Evolutionary conservation across 92 coral and sea anemone species (phyloP).

Genomic region (Montipora capitata): DNA sequence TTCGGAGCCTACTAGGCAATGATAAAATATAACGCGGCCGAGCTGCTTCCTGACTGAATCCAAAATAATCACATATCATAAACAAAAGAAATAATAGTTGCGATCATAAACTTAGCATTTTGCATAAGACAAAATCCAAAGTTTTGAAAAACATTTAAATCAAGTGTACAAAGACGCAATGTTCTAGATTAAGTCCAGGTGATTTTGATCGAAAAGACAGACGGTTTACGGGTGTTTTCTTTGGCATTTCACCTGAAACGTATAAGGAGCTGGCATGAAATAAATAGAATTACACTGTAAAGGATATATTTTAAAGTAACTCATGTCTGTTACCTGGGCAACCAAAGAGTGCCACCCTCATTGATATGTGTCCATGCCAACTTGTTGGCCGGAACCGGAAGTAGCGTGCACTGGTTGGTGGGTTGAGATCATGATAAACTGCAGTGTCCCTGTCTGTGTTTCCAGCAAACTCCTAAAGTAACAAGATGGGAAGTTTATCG

Average conservation of each 20-base stretch:
- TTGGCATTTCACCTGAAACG: neutral
- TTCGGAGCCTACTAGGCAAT: neutral
- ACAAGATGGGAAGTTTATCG: neutral
- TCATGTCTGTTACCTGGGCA: neutral
- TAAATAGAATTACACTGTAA: neutral
- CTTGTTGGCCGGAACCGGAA: neutral
- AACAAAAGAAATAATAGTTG: neutral
- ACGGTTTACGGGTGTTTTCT: neutral
- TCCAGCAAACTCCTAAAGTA: conserved; percentile 8
- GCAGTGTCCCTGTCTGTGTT: conserved; percentile 4
- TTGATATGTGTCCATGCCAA: conserved; percentile 4
- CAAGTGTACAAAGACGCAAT: neutral
- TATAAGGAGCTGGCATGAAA: neutral
- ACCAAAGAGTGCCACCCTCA: conserved; percentile 12
- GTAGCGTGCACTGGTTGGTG: neutral
- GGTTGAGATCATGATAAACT: neutral
- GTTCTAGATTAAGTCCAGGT: neutral
- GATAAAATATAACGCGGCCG: neutral
- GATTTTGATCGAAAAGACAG: neutral
- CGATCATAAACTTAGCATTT: neutral
- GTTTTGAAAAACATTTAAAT: neutral
- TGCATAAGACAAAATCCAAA: neutral
- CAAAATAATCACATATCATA: neutral
- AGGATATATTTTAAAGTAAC: neutral
- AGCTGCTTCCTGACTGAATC: neutral